Evolutionary conservation across 1,140 invertebrate species (phyloP), one percentile per base, ranked within the genome.

Genomic region (Nephotettix cincticeps): DNA sequence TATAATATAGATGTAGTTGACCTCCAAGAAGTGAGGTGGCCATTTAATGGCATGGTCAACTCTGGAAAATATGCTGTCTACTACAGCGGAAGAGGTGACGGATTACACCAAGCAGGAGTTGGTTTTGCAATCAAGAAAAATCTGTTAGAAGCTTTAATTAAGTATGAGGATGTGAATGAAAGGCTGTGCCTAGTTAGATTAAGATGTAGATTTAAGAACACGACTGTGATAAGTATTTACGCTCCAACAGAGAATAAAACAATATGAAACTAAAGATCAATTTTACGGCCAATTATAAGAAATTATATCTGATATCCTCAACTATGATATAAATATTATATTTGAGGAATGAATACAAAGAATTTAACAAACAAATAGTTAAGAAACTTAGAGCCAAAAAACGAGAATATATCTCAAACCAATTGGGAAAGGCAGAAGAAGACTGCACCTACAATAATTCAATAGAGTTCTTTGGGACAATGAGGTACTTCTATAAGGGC

Each of bases 331-430:
- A 30, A 75, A 73, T 56, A 70, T 75, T 11, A 61, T 71, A 19
- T 25, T 75, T 36, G 72, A 68, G 19, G 70, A 74, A 19, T 6
- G 4, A 36, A 36, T 70, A 54, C 54, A 66, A 43, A 25, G 32
- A 70, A 23, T 51, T 32, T 23, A 43, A 43, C 36, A 68, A 32
- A 64, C 47, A 54, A 47, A 45, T 54, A 25, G 68, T 32, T 17
- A 73, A 75, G n/a, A 68, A 68, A 58, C 47, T 73, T 51, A 63
- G 72, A 56, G 56, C 40, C 27, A 73, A 75, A 36, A 75, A 72
- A 64, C 68, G 58, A 14, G 25, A 63, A 21, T 73, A 36, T 29
- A 29, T 71, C 25, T 30, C 29, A 29, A 58, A 64, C 25, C 25
- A 65, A 66, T 21, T 75, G n/a, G 56, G 56, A 70, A 67, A 69